Evolutionary conservation across 2,888 invertebrate species (phyloP).

Genomic region (Lasius platythorax): DNA sequence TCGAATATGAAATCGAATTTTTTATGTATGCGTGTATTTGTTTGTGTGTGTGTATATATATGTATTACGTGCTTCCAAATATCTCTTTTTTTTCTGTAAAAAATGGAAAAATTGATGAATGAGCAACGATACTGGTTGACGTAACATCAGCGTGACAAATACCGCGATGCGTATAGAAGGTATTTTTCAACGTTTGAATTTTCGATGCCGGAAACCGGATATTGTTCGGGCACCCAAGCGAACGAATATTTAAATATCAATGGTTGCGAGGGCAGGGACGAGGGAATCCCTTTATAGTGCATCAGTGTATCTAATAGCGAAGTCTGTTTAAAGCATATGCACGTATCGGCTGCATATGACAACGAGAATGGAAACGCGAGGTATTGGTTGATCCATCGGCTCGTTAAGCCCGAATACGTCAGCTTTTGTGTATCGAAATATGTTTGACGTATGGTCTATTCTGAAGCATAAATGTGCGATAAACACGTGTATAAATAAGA

Average conservation of each 20-base stretch:
- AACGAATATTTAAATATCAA: slow-evolving; percentile 50
- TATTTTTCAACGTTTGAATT: slow-evolving; percentile 51
- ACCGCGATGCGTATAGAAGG: background rate
- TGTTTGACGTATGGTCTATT: background rate
- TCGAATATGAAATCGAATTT: slow-evolving; percentile 6
- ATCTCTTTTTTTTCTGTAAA: slow-evolving; percentile 11
- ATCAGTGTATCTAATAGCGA: background rate
- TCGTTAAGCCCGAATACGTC: background rate
- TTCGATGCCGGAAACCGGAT: slow-evolving; percentile 36
- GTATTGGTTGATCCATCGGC: slow-evolving; percentile 3
- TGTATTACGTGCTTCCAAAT: background rate
- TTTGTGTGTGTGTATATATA: background rate
- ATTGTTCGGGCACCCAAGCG: slow-evolving; percentile 6
- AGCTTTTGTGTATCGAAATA: background rate
- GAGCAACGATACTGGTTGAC: slow-evolving; percentile 31
- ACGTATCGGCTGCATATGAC: slow-evolving; percentile 9
- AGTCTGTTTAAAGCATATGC: slow-evolving; percentile 16
- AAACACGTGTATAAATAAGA: background rate
- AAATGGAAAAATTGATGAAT: slow-evolving; percentile 47
- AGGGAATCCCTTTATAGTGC: background rate
- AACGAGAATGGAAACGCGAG: slow-evolving; percentile 13
- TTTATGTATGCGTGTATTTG: background rate
- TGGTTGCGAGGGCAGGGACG: slow-evolving; percentile 50
- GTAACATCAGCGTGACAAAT: slow-evolving; percentile 38
- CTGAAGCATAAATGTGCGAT: background rate